These are phyloP conservation scores for Carabus problematicus DNA, from an alignment of 2,888 invertebrate species.

Conservation along the genomic window DNA sequence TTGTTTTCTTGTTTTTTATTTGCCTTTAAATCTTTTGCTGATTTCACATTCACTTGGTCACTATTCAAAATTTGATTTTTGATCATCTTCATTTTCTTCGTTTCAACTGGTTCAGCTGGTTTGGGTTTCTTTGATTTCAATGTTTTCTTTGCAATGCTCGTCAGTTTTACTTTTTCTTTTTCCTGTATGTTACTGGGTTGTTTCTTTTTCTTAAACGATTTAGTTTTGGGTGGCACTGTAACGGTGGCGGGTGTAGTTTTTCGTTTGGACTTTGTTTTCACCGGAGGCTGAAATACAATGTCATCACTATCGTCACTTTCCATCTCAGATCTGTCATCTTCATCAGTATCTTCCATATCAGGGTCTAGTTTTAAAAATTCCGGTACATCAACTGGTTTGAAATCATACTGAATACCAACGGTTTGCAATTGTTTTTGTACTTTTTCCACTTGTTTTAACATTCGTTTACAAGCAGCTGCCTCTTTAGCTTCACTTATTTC, in stretches of 20 bases:
- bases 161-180: constrained; percentile 18
- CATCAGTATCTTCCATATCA: constrained; percentile 38
- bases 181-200: constrained; percentile 3
- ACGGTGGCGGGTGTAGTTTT: background rate
- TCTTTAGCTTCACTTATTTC: constrained; percentile 58
- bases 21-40: background rate
- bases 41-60: constrained; percentile 15
- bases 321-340: constrained; percentile 45
- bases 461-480: constrained; percentile 57
- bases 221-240: background rate
- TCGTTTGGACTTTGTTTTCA: constrained; percentile 27
- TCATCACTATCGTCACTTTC: constrained; percentile 44
- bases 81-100: constrained; percentile 5
- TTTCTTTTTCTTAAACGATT: constrained; percentile 2
- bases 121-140: constrained; percentile 2
- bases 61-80: constrained; percentile 13
- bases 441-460: constrained; percentile 59
- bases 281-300: constrained; percentile 27
- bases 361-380: constrained; percentile 28
- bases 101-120: background rate
- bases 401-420: constrained; percentile 64
- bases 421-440: constrained; percentile 61
- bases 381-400: constrained; percentile 63
- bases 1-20: constrained; percentile 13
- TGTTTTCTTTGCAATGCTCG: background rate